Evolutionary conservation across 2,888 invertebrate genomes (phyloP).

Genomic region (Oxyteleia sp.): DNA sequence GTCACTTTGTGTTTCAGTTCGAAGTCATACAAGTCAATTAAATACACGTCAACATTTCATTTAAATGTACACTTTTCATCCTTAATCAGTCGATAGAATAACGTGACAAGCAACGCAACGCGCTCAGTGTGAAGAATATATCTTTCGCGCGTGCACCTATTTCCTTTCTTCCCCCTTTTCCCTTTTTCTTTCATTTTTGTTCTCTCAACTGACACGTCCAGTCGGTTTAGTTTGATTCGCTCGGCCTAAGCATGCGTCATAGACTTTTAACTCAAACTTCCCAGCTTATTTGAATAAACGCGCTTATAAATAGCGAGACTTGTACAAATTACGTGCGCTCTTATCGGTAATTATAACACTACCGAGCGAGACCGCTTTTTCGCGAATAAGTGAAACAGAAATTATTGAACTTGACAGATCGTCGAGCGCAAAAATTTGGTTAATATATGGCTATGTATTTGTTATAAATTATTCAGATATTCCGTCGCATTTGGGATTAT

Average conservation of each 20-base stretch:
- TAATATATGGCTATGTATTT: neutral
- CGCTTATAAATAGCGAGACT: neutral
- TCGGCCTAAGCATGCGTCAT: conserved; percentile 17
- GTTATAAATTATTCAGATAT: conserved; percentile 15
- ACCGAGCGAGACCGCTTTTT: neutral
- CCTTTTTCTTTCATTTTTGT: neutral
- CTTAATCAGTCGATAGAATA: conserved; percentile 27
- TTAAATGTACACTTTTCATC: conserved; percentile 30
- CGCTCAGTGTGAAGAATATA: conserved; percentile 46
- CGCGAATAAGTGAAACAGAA: conserved; percentile 2
- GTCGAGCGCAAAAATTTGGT: conserved; percentile 6
- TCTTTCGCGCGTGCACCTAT: conserved; percentile 6
- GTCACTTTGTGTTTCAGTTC: conserved; percentile 25
- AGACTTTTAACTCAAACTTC: conserved; percentile 16
- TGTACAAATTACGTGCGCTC: neutral
- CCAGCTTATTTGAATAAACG: conserved; percentile 32
- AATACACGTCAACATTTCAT: conserved; percentile 35
- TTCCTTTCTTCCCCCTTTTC: conserved; percentile 16
- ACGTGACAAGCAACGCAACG: conserved; percentile 39
- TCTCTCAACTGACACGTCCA: conserved; percentile 12
- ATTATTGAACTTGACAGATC: conserved; percentile 2
- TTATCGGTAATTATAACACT: neutral
- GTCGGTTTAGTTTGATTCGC: conserved; percentile 33
- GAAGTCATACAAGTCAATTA: conserved; percentile 37
- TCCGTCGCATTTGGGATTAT: too few relatives aligned